Evolutionary conservation across 2,113 vertebrate species (phyloP).

Genomic region (Paramisgurnus dabryanus): DNA sequence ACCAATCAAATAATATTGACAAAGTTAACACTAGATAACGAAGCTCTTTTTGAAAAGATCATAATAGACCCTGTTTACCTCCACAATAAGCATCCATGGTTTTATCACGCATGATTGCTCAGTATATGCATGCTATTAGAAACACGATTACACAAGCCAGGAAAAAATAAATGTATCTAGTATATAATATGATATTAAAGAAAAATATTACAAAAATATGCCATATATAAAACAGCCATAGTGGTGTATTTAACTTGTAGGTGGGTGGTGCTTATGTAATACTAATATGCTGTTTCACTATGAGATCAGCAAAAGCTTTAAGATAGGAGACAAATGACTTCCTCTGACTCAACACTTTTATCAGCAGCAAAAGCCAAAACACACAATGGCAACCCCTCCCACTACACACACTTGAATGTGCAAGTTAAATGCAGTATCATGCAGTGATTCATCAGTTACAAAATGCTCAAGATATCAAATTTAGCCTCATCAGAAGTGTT

Average conservation of each 20-base stretch:
- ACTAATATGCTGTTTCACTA: conserved; percentile 4
- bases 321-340: conserved; percentile 19
- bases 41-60: no score
- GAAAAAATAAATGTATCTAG: no score
- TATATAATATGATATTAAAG: no score
- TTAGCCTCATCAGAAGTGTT: neutral
- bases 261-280: neutral
- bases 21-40: no score
- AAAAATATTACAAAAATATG: neutral
- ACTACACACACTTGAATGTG: neutral
- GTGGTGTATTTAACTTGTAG: neutral
- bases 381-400: neutral
- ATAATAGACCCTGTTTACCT: no score
- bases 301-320: neutral
- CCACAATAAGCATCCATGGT: no score
- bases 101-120: no score
- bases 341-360: conserved; percentile 39
- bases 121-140: no score
- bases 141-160: no score
- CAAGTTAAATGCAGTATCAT: conserved; percentile 25
- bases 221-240: neutral
- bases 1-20: no score
- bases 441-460: conserved; percentile 46
- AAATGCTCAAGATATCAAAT: conserved; percentile 14
- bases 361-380: neutral